Evolutionary conservation across 2,113 vertebrate genomes (phyloP).

Genomic region (Dolichallabes microphthalmus): DNA sequence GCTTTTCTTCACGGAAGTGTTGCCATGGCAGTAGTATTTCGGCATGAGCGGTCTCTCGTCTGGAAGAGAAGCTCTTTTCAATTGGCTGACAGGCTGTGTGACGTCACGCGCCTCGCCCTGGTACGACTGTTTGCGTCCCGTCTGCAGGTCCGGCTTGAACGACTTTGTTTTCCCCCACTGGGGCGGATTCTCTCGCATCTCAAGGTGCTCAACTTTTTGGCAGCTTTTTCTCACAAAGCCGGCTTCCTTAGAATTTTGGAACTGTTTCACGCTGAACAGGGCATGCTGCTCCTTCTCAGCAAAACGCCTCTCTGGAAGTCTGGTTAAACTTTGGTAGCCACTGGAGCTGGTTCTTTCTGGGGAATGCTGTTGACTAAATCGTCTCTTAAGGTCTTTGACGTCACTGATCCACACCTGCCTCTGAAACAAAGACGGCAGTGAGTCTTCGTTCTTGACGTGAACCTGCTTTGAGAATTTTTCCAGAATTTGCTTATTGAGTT

Average conservation of each 20-base stretch:
- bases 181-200: constrained; percentile 54
- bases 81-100: constrained; percentile 64
- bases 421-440: constrained; percentile 69
- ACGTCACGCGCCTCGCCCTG: constrained; percentile 70
- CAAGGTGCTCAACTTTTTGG: constrained; percentile 30
- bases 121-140: constrained; percentile 74
- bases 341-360: constrained; percentile 58
- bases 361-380: constrained; percentile 63
- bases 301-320: constrained; percentile 59
- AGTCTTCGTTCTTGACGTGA: constrained; percentile 63
- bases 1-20: constrained; percentile 49
- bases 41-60: constrained; percentile 72
- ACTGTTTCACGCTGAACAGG: constrained; percentile 66
- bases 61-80: constrained; percentile 76
- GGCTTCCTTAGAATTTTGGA: constrained; percentile 65
- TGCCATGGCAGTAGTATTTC: constrained; percentile 67
- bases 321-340: constrained; percentile 60
- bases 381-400: constrained; percentile 55
- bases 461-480: constrained; percentile 73
- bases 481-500: constrained; percentile 69
- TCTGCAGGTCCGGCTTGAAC: constrained; percentile 69
- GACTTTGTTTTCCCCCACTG: constrained; percentile 72
- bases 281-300: constrained; percentile 54
- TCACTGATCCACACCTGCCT: constrained; percentile 65
- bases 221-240: constrained; percentile 60